Base-by-base conservation (phyloP, 2,888 invertebrate genomes). In the Drosophila paranaensis region DNA sequence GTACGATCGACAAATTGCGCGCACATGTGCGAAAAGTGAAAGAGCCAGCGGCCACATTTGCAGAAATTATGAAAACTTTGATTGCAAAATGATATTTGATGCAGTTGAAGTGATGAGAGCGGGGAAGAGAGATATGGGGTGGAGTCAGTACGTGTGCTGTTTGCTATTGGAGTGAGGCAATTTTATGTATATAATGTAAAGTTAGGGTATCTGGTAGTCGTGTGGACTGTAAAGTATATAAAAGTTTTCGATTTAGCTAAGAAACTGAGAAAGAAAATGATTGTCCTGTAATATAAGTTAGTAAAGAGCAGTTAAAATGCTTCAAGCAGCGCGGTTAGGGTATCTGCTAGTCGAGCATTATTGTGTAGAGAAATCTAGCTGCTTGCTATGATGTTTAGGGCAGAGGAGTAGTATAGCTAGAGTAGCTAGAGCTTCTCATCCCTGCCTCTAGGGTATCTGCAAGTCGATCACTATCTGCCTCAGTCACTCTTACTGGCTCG, bases 1-100 rank as follows among this genome's bases (percentile, higher is more conserved):
- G 74, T 74, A 53, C 71, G 78, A 78, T 83, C 66, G 81, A 78
- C 71, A 82, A 82, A 80, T 75, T 80, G 83, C 66, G 61, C 46
- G 74, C 65, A 58, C 68, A 75, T 70, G 71, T 77, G 77, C 63
- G 71, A 71, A 77, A 63, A 75, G 75, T 82, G 67, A 81, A 67
- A 78, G 81, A 73, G 65, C 46, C 60, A 14, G n/a, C 16, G 55
- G 57, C 69, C 55, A 48, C 75, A 77, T 73, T 77, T 11, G 27
- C 43, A 53, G 35, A 76, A 76, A 75, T 33, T 55, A 27, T 27
- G 42, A 42, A 11, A 50, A 43, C 40, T 56, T 6, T 5, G 10
- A 37, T n/a, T 10, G 2, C 16, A 11, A 14, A 33, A 16, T 37
- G 10, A 39, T 30, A 27, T 33, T 35, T 20, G 2, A 35, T 51